Base-by-base conservation (phyloP, 1,140 invertebrate species). In the Pogonognathellus flavescens region DNA sequence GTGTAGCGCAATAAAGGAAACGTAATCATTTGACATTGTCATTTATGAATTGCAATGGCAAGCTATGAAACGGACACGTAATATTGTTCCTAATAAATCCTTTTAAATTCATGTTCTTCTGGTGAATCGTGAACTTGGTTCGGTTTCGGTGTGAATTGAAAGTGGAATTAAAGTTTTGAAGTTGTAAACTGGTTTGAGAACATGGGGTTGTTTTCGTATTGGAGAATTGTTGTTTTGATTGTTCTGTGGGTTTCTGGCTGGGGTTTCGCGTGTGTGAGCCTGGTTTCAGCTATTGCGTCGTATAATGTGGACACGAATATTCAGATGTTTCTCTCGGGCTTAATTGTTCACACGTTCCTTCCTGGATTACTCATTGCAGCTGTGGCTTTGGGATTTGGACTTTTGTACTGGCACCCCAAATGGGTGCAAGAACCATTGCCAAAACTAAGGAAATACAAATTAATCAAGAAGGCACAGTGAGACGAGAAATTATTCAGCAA, bases 191-290 rank as follows among this genome's bases (percentile, higher is more conserved):
- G 13, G 31, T 70, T 70, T 25, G 13, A 14, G 0, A 50, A 76
- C 49, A 76, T 76, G 70, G 16, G 16, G 9, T 31, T 76, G 25
- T 49, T 76, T 76, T 50, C 70, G 4, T 76, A 83, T n/a, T 86
- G 85, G 85, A 82, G 60, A 55, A 22, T 86, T 20, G 60, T 52
- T 16, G 11, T 86, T 4, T 60, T 86, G 18, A 70, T 62, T 5
- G 16, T 76, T 11, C 16, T 81, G 7, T 86, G 85, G 85, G 81
- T 86, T 57, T 80, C 66, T n/a, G 81, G 81, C 25, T 86, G 85
- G 85, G 85, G 85, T 18, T 83, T 76, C 16, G 41, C 70, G 0
- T 86, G 85, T 60, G 50, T 83, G 6, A 55, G 80, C 11, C n/a
- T 86, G 41, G 85, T 86, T 2, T 4, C 22, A 0, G 52, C 72